Base-by-base conservation (phyloP, 2,888 invertebrate genomes). In the Autographa gamma region DNA sequence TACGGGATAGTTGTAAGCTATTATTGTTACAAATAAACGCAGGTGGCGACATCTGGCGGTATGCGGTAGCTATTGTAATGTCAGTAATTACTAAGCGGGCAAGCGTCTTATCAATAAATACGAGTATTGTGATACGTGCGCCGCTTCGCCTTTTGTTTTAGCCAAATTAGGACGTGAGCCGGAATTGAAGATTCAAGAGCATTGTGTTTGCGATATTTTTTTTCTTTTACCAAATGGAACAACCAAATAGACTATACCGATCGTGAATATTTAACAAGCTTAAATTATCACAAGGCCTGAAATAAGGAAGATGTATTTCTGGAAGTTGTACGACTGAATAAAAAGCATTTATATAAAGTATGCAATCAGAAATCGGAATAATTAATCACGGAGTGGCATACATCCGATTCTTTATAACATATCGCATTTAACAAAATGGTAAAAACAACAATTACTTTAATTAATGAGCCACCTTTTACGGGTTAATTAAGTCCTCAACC, bases 81-180 rank as follows among this genome's bases (percentile, higher is more conserved):
- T 68, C 69, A 58, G 74, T 82, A 80, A 86, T 86, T 83, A 80
- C 76, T 67, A 64, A 84, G 76, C 68, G 60, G 75, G 71, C 65
- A 66, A 69, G 52, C 66, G 68, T 71, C 77, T 79, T 81, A 81
- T 79, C 77, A 69, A 82, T 82, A 77, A 71, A 69, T 74, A 77
- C 66, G 41, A 66, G 66, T 63, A 68, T 52, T 63, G 63, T 32
- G 71, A 61, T 25, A 59, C 58, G 59, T 32, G 64, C 52, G 19
- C 63, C 19, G 43, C n/a, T 41, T 8, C 61, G 19, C 18, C 9
- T 58, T 63, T 70, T 65, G 58, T 64, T 32, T 43, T 58, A 31
- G 19, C 63, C 43, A n/a, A 69, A 64, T 63, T 66, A 60, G 31
- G 31, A 69, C 32, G 32, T 38, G 65, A 59, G 59, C 14, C 48